phyloP scores from a whole-genome alignment of 2,797 vertebrate species.

The Trematomus bernacchii region DNA sequence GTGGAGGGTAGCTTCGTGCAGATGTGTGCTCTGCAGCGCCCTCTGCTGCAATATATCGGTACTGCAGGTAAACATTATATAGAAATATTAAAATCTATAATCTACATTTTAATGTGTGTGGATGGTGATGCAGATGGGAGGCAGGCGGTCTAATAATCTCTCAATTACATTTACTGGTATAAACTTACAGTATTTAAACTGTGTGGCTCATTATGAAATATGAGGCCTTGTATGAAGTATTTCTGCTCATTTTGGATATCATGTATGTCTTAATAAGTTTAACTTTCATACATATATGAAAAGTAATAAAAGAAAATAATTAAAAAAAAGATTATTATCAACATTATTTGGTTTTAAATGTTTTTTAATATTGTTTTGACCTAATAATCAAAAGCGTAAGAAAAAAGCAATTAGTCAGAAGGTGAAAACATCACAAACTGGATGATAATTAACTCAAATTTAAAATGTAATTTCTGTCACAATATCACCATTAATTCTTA shows the following conservation, averaged over 20 bases:
- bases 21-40: conserved; percentile 46
- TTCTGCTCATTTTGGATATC: neutral
- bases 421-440: no score
- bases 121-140: neutral
- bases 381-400: no score
- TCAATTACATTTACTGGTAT: no score
- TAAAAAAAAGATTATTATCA: neutral
- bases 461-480: no score
- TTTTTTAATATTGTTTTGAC: neutral
- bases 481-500: no score
- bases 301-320: no score
- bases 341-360: neutral
- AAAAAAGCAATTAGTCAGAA: no score
- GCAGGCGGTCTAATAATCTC: no score
- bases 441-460: no score
- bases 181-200: no score
- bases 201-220: neutral
- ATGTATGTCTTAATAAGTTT: neutral
- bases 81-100: neutral
- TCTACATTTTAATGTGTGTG: conserved; percentile 4
- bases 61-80: conserved; percentile 13
- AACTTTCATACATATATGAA: neutral
- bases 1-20: neutral
- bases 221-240: neutral
- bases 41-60: conserved; percentile 9